Evolutionary conservation across 2,888 invertebrate genomes (phyloP), one percentile per base, ranked within the genome.

Genomic region (Noctua pronuba): DNA sequence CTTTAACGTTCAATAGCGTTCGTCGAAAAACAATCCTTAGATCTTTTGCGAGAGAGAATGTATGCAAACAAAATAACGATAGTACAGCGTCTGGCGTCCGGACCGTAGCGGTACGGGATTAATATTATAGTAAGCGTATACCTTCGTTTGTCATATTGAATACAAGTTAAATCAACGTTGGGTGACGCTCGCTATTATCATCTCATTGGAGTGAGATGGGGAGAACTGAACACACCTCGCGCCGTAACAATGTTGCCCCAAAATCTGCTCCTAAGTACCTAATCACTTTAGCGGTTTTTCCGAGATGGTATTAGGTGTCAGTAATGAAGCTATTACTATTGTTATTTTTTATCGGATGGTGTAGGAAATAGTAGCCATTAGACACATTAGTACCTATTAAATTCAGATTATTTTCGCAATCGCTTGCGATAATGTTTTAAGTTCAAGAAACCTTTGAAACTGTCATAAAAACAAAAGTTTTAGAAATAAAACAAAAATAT

Each of bases 101-200:
- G 21, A 31, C 60, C 28, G 28, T 31, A 67, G 68, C 55, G 49
- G 35, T 31, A 58, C 24, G 64, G 73, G 66, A 77, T 73, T 80
- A 76, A 80, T 74, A 28, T 62, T 65, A 77, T 65, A 73, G 52
- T 74, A 31, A 35, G 44, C 41, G 58, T 68, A 74, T 80, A 75
- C 24, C 55, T 77, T 64, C 46, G 46, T 81, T 83, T 81, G 64
- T 64, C 75, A 71, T 70, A 73, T 83, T 81, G 67, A 73, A 60
- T 73, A 83, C 65, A 73, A 83, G 73, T 69, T 69, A 68, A 60
- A 77, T 60, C 76, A 73, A 71, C 31, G 5, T 41, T 35, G 38
- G 41, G 28, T n/a, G 24, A 55, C 65, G 35, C 3, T 73, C 60
- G 35, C 11, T 78, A 62, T 73, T 76, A 64, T 72, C 71, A 78